Evolutionary conservation across 2,888 invertebrate species (phyloP).

Genomic region (Noctua janthe): DNA sequence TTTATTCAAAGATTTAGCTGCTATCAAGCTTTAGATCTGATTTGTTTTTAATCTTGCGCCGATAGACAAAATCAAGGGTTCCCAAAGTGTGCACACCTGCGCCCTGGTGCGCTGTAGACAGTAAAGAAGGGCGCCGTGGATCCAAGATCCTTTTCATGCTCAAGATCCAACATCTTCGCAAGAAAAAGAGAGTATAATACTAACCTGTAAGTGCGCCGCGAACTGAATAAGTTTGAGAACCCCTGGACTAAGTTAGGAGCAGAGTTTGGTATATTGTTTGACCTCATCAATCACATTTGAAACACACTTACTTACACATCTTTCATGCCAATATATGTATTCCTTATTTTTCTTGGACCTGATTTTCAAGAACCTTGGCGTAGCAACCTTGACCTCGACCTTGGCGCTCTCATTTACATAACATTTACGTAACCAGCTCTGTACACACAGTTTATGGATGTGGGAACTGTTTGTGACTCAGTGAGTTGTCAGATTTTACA

Average conservation of each 20-base stretch:
- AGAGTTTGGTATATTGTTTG: background rate
- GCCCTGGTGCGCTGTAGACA: background rate
- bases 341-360: slow-evolving; percentile 14
- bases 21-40: background rate
- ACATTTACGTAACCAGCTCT: background rate
- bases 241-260: background rate
- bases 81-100: background rate
- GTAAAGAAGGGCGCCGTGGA: too few relatives aligned
- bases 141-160: too few relatives aligned
- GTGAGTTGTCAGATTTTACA: background rate
- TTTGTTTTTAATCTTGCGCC: background rate
- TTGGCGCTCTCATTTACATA: background rate
- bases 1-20: background rate
- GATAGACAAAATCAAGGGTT: background rate
- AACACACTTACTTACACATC: background rate
- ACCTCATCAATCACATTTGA: slow-evolving; percentile 23
- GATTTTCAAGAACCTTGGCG: slow-evolving; percentile 14
- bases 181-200: background rate
- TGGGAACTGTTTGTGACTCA: background rate
- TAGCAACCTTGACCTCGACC: slow-evolving; percentile 24
- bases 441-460: background rate
- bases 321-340: slow-evolving; percentile 15
- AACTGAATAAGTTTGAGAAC: background rate
- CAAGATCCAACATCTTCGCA: too few relatives aligned
- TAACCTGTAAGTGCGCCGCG: background rate